Evolutionary conservation across 2,888 invertebrate genomes (phyloP).

Genomic region (Aelia acuminata): DNA sequence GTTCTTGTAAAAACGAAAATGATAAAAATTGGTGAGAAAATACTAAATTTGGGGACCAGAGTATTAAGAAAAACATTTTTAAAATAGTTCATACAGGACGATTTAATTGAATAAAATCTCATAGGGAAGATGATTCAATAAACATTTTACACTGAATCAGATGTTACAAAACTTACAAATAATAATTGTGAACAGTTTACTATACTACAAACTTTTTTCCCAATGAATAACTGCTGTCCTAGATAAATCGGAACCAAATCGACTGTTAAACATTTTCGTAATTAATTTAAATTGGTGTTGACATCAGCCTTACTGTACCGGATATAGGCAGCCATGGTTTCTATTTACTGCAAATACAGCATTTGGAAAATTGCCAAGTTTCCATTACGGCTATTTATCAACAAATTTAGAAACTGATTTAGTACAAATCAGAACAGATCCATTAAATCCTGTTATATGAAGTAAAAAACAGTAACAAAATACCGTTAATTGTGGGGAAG

Average conservation of each 20-base stretch:
- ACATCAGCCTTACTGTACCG: constrained; percentile 6
- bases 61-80: too few species aligned
- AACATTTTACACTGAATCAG: too few species aligned
- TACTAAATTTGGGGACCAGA: not conserved
- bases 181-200: too few species aligned
- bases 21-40: not conserved
- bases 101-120: too few species aligned
- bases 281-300: constrained; percentile 29
- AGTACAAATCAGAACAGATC: not conserved
- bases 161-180: too few species aligned
- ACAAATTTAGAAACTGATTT: not conserved
- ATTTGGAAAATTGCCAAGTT: constrained; percentile 17
- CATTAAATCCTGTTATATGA: not conserved
- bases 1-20: too few species aligned
- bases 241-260: not conserved
- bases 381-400: constrained; percentile 4
- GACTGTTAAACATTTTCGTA: not conserved
- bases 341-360: constrained; percentile 38
- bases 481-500: too few species aligned
- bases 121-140: too few species aligned
- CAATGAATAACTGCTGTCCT: not conserved
- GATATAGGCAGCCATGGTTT: constrained; percentile 5
- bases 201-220: not conserved
- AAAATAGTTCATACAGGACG: too few species aligned
- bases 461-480: too few species aligned